Conservation (phyloP, 1,140 invertebrate genomes). For the Chelonus insularis region DNA sequence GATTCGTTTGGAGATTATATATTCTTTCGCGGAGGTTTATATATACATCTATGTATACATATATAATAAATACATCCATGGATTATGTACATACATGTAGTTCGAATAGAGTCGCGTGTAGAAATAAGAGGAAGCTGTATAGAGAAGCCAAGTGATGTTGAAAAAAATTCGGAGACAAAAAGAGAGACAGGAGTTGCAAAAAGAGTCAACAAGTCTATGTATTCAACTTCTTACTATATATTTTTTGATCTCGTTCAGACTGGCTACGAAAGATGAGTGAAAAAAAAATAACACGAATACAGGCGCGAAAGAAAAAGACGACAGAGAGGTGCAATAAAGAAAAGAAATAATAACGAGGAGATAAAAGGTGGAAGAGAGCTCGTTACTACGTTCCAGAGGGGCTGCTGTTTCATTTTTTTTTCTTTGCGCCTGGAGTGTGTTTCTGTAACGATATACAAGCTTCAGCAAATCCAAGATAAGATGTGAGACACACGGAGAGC, state of each 20-base stretch:
- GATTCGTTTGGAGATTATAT: neutral
- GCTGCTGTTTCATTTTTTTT: neutral
- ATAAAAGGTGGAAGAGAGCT: conserved; percentile 20
- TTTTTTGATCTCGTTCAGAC: conserved; percentile 5
- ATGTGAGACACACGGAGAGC: conserved; percentile 9
- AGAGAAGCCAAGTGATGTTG: neutral
- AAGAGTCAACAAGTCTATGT: conserved; percentile 35
- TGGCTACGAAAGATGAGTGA: neutral
- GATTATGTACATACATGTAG: no score
- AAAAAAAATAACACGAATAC: conserved; percentile 15
- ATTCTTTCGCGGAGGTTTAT: no score
- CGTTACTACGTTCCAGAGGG: conserved; percentile 17
- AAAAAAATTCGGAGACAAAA: neutral
- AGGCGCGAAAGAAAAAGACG: neutral
- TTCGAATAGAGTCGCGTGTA: no score
- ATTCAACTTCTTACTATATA: conserved; percentile 17
- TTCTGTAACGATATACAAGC: conserved; percentile 17
- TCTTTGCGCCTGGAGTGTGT: neutral
- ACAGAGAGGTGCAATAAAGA: conserved; percentile 14
- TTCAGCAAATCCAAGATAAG: conserved; percentile 12
- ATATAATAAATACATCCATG: no score
- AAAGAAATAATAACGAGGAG: conserved; percentile 20
- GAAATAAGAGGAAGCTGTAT: neutral
- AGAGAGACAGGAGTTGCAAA: neutral
- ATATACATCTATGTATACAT: no score